Percentiles rank a stretch among this genome's conserved stretches.
phyloP scores from a whole-genome alignment of 2,113 vertebrate genomes.

The Centropus unirufus region DNA sequence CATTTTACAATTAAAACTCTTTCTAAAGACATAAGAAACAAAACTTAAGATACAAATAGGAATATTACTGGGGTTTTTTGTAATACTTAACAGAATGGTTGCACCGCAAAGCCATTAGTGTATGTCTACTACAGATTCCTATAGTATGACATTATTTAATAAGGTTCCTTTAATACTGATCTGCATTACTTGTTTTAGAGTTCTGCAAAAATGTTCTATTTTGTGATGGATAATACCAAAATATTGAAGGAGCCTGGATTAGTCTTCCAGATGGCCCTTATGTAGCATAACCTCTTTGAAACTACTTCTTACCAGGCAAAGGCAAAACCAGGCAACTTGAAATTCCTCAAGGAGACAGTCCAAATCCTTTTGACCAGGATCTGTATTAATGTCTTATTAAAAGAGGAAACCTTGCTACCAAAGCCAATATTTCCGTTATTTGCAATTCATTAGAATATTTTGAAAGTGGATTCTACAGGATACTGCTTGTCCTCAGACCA shows the following conservation, averaged over 20 bases:
- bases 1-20: background rate
- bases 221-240: slow-evolving; percentile 17
- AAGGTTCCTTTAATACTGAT: background rate
- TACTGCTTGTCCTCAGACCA: background rate
- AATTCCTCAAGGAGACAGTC: slow-evolving; percentile 39
- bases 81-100: background rate
- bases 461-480: background rate
- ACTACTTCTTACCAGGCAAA: slow-evolving; percentile 41
- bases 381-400: slow-evolving; percentile 1
- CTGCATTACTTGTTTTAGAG: background rate
- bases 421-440: slow-evolving; percentile 9
- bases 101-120: background rate
- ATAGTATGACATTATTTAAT: background rate
- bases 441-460: background rate
- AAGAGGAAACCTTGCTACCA: background rate
- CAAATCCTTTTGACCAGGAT: slow-evolving; percentile 43
- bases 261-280: slow-evolving; percentile 47
- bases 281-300: slow-evolving; percentile 29
- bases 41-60: background rate
- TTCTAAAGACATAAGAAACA: background rate
- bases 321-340: slow-evolving; percentile 23
- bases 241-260: background rate
- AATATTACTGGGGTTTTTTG: background rate
- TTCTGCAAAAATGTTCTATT: background rate
- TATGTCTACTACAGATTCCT: background rate